Base-by-base conservation (phyloP, 2,113 vertebrate species). In the Clarias batrachus region DNA sequence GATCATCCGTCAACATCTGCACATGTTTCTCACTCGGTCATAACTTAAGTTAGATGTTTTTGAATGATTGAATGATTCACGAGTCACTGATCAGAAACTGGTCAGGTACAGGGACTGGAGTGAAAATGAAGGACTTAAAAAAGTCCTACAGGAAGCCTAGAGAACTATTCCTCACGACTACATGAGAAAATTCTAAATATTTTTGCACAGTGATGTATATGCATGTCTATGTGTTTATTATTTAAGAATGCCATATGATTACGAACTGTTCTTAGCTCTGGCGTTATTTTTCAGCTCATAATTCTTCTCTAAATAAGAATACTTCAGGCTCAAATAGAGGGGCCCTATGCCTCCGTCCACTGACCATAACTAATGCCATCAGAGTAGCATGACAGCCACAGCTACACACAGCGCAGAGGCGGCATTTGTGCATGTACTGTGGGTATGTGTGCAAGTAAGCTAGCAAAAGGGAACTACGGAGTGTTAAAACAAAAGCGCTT, bases 241-340 rank as follows among this genome's bases (percentile, higher is more conserved):
- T 3, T 71, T 16, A 33, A 71, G 17, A 11, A 41, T 71, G 16
- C 68, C 4, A 3, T 9, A 71, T 41, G 19, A 71, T 41, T 41
- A 71, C 17, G 19, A 65, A n/a, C 56, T 66, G 33, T 73, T 74
- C 65, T 79, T 54, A 56, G 54, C 86, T 87, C 52, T 57, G 65
- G 59, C 68, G 87, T 89, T 89, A 85, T 90, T 88, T 90, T 89
- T 81, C 57, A 73, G 3, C 3, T 8, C 37, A 25, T 48, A 74
- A 12, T 88, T 89, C 57, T 86, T 86, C 87, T 87, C 84, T 83
- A 88, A 90, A 87, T 85, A 89, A 73, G 88, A 37, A 37, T 37
- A 37, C 33, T 87, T 88, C 87, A 82, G 81, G 88, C 86, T 84
- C 79, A 79, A 78, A 90, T 82, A 85, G 85, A 76, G 23, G 62